These are phyloP conservation scores for Petrocephalus schoutedeni DNA, from an alignment of 2,797 vertebrate genomes.

Conservation along the genomic window DNA sequence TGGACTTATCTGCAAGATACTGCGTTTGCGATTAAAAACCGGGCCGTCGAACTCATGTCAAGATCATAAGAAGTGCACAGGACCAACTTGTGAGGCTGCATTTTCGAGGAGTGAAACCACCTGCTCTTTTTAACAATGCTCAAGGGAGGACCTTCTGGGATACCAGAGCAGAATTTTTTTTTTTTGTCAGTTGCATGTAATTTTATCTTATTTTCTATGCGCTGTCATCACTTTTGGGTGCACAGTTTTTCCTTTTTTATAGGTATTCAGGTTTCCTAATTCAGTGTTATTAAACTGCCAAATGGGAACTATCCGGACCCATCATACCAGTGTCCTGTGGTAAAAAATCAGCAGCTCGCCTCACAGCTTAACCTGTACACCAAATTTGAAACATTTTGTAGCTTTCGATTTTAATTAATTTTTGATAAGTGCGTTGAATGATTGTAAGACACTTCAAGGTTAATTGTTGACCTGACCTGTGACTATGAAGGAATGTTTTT, in stretches of 20 bases:
- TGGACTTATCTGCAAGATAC: slow-evolving; percentile 81
- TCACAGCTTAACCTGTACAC: background rate
- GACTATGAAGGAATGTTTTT: background rate
- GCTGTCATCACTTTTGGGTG: slow-evolving; percentile 45
- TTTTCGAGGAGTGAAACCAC: slow-evolving; percentile 1
- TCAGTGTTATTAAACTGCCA: slow-evolving; percentile 41
- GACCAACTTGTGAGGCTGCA: slow-evolving; percentile 32
- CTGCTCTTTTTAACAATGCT: slow-evolving; percentile 23
- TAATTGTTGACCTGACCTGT: background rate
- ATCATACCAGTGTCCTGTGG: background rate
- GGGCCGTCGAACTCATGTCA: slow-evolving; percentile 76
- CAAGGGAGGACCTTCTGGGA: slow-evolving; percentile 26
- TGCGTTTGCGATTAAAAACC: slow-evolving; percentile 71
- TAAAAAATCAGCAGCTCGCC: background rate
- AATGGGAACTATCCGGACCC: slow-evolving; percentile 17
- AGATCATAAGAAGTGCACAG: slow-evolving; percentile 46
- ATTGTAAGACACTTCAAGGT: background rate
- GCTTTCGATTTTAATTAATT: background rate
- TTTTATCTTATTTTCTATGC: slow-evolving; percentile 55
- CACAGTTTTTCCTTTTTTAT: slow-evolving; percentile 32
- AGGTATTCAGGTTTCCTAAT: slow-evolving; percentile 34
- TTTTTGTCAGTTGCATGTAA: slow-evolving; percentile 43
- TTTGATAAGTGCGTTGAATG: too few relatives aligned
- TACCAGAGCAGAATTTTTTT: slow-evolving; percentile 22
- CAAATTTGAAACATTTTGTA: background rate